Evolutionary conservation across 2,888 invertebrate species (phyloP), one percentile per base, ranked within the genome.

Genomic region (Caenorhabditis imperialis): DNA sequence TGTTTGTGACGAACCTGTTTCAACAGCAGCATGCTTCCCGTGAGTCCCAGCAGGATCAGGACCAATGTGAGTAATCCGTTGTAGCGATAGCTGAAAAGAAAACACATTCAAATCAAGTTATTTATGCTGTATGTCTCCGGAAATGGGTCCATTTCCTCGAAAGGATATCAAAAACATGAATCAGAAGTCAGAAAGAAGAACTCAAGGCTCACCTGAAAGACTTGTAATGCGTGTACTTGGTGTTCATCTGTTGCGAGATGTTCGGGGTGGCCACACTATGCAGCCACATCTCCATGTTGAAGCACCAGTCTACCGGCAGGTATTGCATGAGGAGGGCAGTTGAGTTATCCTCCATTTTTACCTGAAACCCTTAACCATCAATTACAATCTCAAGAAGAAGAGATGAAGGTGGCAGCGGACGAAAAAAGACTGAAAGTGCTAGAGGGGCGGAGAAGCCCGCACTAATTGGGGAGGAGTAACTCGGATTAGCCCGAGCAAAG

Each of bases 41-140:
- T 70, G 40, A 87, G 75, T 5, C 86, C 86, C 22, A 87, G 81
- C 10, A 72, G 55, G 10, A 83, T 80, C n/a, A 87, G 69, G 6
- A 81, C 40, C 12, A 79, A 76, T 6, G 86, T 86, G 48, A 86
- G 55, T 7, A 86, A 58, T 12, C 86, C 86, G 53, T 86, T 86
- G 42, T 78, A 78, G 16, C 74, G 77, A 69, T 62, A 81, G 40
- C 82, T 82, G 78, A 53, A 82, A 62, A 50, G 44, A 23, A 48
- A 54, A 14, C 44, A 20, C 33, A 20, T 20, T 54, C 54, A 30
- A 38, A 23, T 37, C 50, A 48, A 48, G 57, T 50, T 57, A 51
- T 69, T 60, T 53, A 30, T 38, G 27, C 38, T 12, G n/a, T 3
- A 23, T 20, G 50, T 22, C 10, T 5, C 38, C 33, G 12, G 20